Percentiles rank a stretch among this genome's conserved stretches.
phyloP scores from a whole-genome alignment of 1,140 invertebrate species.

The Thaumetopoea pityocampa region DNA sequence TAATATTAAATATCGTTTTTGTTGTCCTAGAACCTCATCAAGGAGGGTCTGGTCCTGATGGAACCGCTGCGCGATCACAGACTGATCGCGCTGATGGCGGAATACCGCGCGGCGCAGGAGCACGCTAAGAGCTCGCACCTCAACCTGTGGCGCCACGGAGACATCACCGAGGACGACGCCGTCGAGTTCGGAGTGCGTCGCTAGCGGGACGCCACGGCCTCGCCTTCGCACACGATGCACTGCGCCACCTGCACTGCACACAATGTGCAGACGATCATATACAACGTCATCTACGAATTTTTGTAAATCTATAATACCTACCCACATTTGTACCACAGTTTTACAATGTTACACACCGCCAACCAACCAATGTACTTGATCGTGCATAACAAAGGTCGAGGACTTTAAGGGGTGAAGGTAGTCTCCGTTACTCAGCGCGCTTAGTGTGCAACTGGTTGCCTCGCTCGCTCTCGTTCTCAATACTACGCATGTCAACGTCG shows the following conservation, averaged over 20 bases:
- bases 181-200: constrained; percentile 84
- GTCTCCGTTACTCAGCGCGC: too few relatives aligned
- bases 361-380: too few relatives aligned
- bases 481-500: too few relatives aligned
- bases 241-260: constrained; percentile 44
- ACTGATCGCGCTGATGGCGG: constrained; percentile 86
- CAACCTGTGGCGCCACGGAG: constrained; percentile 97
- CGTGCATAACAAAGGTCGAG: too few relatives aligned
- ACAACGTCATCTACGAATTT: constrained; percentile 40
- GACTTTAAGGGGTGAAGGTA: too few relatives aligned
- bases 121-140: constrained; percentile 88
- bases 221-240: constrained; percentile 40
- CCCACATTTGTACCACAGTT: constrained; percentile 10
- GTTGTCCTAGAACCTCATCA: constrained; percentile 79
- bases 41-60: constrained; percentile 89
- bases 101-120: constrained; percentile 91
- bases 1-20: too few relatives aligned
- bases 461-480: too few relatives aligned
- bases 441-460: too few relatives aligned
- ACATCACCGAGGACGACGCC: constrained; percentile 97
- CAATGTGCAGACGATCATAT: constrained; percentile 39
- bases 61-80: constrained; percentile 88
- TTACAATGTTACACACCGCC: too few relatives aligned
- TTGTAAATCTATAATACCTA: constrained; percentile 27
- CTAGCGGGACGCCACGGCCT: constrained; percentile 52